A percentile compares a stretch with the other conserved stretches of the same genome.
phyloP scores from a whole-genome alignment of 1,140 invertebrate genomes.

The Drosophila eugracilis region DNA sequence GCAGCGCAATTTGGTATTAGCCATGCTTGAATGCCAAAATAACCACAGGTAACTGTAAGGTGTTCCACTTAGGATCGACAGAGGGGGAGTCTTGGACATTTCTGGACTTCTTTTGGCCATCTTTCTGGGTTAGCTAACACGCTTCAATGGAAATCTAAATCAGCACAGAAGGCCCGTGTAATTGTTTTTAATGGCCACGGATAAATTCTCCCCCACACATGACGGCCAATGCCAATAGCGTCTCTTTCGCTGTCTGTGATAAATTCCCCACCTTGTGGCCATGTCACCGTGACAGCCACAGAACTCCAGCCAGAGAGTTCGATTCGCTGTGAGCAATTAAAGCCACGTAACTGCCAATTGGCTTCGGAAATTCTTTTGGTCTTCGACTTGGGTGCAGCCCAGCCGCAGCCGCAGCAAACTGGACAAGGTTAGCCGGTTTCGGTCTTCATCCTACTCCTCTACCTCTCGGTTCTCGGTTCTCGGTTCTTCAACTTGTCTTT shows the following conservation, averaged over 20 bases:
- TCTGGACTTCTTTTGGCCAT: constrained; percentile 47
- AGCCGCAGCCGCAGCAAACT: constrained; percentile 67
- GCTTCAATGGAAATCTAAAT: constrained; percentile 64
- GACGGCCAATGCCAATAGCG: too few species aligned
- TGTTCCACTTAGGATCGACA: constrained; percentile 58
- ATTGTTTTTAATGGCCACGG: constrained; percentile 70
- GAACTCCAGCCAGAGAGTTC: constrained; percentile 23
- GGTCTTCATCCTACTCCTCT: constrained; percentile 17
- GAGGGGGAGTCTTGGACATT: constrained; percentile 17
- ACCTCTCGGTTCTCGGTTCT: too few species aligned
- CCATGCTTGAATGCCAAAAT: constrained; percentile 47
- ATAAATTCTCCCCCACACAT: constrained; percentile 25
- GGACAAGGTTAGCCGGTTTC: constrained; percentile 79
- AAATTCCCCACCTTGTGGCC: constrained; percentile 46
- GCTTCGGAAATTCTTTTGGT: constrained; percentile 70
- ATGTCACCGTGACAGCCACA: constrained; percentile 61
- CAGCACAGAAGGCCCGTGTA: constrained; percentile 51
- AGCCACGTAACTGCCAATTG: constrained; percentile 74
- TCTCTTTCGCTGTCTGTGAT: neutral
- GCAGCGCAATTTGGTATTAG: constrained; percentile 59
- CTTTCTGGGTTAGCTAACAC: constrained; percentile 33
- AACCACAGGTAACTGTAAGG: constrained; percentile 57
- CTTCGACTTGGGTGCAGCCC: constrained; percentile 72
- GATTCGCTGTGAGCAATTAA: constrained; percentile 48
- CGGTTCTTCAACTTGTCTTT: too few species aligned